Base-by-base conservation (phyloP, 1,140 invertebrate genomes). In the Chelonus insularis region DNA sequence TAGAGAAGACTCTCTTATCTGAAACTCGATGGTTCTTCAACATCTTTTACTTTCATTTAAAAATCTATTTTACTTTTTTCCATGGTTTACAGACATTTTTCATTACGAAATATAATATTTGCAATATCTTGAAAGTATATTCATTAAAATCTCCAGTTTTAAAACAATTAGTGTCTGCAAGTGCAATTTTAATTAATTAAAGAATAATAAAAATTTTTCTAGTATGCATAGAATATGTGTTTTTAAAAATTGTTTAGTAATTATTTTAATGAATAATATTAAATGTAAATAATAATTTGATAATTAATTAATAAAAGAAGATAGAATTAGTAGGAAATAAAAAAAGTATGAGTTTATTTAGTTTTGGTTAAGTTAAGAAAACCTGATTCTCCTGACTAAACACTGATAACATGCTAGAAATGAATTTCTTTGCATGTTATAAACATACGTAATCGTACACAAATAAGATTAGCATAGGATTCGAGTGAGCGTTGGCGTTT, bases 391-490 rank as follows among this genome's bases (percentile, higher is more conserved):
- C 77, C 78, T 80, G 79, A 80, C 79, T 81, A 82, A 82, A 82
- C 79, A 82, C 69, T 75, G 79, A 80, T 80, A 82, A 82, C 78
- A 55, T 32, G 70, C 72, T 61, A 48, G 62, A 69, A 57, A 66
- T 67, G 72, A 74, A 78, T 79, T 80, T 79, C 79, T 82, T 81
- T 82, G 76, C 79, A 79, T 80, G 76, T 77, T 79, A 80, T 79
- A 80, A 81, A 80, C 78, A 82, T 81, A 77, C 77, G 73, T 81
- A 81, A 81, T 82, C 77, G 73, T 80, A 79, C 73, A 77, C 76
- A 80, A 82, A 82, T 80, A 80, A 78, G 75, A 81, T 81, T 80
- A 81, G 74, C 78, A 80, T 80, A 79, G 73, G 70, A 76, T 71
- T 72, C 70, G 72, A 37, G 52, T 39, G 64, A 29, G 36, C 34